Conservation (phyloP, 2,797 vertebrate genomes). For the Coregonus ussuriensis region DNA sequence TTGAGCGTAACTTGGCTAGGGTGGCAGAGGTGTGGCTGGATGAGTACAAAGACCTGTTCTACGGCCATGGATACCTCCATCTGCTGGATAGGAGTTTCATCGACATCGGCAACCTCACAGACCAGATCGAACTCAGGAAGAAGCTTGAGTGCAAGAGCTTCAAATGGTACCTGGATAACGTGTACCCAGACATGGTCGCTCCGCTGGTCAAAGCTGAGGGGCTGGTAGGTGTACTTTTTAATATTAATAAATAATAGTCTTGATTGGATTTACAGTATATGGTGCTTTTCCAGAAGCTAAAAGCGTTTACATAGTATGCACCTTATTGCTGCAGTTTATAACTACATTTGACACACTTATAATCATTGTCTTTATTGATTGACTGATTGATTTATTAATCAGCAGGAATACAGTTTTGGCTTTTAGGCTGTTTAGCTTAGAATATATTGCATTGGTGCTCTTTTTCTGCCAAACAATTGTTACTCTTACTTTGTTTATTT, state of each 20-base stretch:
- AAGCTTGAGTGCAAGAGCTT: constrained; percentile 88
- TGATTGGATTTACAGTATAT: background rate
- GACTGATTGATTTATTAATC: no score
- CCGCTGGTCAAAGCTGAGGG: constrained; percentile 86
- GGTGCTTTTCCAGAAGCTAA: background rate
- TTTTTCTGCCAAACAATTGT: background rate
- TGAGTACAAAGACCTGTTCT: constrained; percentile 95
- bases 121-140: constrained; percentile 84
- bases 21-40: constrained; percentile 98
- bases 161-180: constrained; percentile 92
- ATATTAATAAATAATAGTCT: background rate
- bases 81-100: constrained; percentile 66
- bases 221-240: constrained; percentile 78
- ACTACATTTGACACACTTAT: background rate
- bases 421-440: background rate
- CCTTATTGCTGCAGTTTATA: background rate
- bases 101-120: constrained; percentile 84
- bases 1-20: constrained; percentile 92
- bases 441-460: background rate
- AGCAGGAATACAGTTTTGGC: background rate
- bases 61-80: constrained; percentile 88
- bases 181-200: constrained; percentile 89
- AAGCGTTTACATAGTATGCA: background rate
- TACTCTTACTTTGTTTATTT: background rate
- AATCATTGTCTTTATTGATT: background rate